Evolutionary conservation across 2,888 invertebrate species (phyloP).

Genomic region (Pimpla rufipes): DNA sequence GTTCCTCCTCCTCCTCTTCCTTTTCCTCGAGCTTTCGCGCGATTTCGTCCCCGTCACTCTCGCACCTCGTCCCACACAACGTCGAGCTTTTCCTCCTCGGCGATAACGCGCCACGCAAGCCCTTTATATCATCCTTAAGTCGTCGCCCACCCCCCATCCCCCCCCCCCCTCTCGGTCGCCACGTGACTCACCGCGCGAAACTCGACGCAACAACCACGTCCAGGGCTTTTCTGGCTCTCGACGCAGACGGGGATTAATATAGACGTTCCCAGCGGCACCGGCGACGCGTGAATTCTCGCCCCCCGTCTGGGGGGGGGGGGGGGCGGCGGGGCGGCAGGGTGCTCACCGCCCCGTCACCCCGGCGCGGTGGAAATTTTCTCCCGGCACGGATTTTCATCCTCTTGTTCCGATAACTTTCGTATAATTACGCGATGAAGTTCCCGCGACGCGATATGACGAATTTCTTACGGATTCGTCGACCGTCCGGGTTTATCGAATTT

Average conservation of each 20-base stretch:
- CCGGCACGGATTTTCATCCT: neutral
- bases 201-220: slow-evolving; percentile 41
- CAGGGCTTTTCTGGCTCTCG: slow-evolving; percentile 29
- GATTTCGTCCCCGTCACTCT: slow-evolving; percentile 22
- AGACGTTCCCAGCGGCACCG: slow-evolving; percentile 23
- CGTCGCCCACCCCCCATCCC: slow-evolving; percentile 3
- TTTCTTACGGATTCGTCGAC: neutral
- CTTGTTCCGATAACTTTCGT: slow-evolving; percentile 20
- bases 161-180: neutral
- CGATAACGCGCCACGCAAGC: slow-evolving; percentile 62
- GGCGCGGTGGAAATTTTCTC: neutral
- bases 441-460: slow-evolving; percentile 7
- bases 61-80: slow-evolving; percentile 27
- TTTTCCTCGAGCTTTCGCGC: slow-evolving; percentile 26
- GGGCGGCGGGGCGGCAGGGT: too few relatives aligned
- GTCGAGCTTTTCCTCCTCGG: slow-evolving; percentile 38
- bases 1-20: slow-evolving; percentile 28
- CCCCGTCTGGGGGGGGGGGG: too few relatives aligned
- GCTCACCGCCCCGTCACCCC: too few relatives aligned
- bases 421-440: slow-evolving; percentile 18
- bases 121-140: slow-evolving; percentile 71
- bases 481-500: slow-evolving; percentile 27
- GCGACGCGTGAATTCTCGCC: neutral
- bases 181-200: slow-evolving; percentile 1
- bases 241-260: slow-evolving; percentile 61